A percentile compares a stretch with the other conserved stretches of the same genome.
phyloP scores from a whole-genome alignment of 2,113 vertebrate species.

The Varanus komodoensis region DNA sequence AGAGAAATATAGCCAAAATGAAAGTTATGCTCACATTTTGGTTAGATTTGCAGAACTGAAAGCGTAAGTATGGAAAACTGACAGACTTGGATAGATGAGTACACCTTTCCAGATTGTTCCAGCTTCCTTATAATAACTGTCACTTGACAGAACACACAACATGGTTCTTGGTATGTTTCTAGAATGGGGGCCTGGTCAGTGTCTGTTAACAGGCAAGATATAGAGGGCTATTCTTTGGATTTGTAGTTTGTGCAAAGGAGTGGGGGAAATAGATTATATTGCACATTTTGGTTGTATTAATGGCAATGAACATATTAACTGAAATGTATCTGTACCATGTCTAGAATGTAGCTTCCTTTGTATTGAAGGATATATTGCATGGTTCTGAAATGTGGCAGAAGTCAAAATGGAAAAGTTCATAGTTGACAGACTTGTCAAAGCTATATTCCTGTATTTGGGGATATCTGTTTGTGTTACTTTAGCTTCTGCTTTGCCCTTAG shows the following conservation, averaged over 20 bases:
- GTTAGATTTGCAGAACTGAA: conserved; percentile 94
- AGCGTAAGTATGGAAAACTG: conserved; percentile 83
- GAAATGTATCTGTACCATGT: not conserved
- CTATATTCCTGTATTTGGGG: not conserved
- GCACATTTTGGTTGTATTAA: not conserved
- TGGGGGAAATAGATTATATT: not conserved
- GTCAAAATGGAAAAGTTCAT: not conserved
- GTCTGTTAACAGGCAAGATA: not conserved
- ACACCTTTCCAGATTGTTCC: not conserved
- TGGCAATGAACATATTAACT: not conserved
- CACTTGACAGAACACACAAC: not conserved
- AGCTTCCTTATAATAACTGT: not conserved
- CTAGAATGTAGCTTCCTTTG: not conserved
- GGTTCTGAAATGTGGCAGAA: not conserved
- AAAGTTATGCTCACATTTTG: conserved; percentile 91
- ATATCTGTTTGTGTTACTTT: not conserved
- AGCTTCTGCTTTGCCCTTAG: not conserved
- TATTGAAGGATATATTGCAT: not conserved
- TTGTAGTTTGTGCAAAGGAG: not conserved
- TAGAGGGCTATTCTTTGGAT: not conserved
- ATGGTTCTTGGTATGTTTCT: not conserved
- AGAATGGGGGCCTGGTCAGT: not conserved
- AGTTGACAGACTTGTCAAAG: not conserved
- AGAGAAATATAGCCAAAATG: conserved; percentile 87
- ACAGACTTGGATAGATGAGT: not conserved